A percentile compares a stretch with the other conserved stretches of the same genome.
Conservation (phyloP, 2,888 invertebrate species). For the Scaptomyza caliginosa region DNA sequence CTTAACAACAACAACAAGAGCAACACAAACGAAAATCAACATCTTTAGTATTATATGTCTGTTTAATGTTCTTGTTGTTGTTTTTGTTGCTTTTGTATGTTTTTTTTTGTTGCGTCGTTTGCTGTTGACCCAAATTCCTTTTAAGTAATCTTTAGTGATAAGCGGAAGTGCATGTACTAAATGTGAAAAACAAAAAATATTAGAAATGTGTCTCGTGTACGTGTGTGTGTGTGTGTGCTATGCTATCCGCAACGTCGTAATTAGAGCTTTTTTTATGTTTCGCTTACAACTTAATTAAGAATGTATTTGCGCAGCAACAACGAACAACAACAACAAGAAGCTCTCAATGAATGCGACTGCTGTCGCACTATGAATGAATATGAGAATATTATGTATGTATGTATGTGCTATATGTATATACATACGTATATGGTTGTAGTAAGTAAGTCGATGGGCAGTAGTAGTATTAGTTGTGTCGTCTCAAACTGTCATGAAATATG, state of each 20-base stretch:
- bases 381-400: constrained; percentile 9
- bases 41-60: constrained; percentile 7
- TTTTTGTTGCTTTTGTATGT: constrained; percentile 30
- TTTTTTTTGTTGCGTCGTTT: constrained; percentile 37
- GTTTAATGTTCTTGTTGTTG: constrained; percentile 26
- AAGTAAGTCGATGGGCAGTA: constrained; percentile 19
- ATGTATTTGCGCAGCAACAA: constrained; percentile 71
- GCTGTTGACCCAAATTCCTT: constrained; percentile 67
- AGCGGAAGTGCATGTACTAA: constrained; percentile 73
- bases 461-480: constrained; percentile 17
- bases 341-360: constrained; percentile 50
- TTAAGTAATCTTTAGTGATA: constrained; percentile 71
- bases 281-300: constrained; percentile 75
- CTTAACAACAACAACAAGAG: neutral
- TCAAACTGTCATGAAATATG: constrained; percentile 37
- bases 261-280: constrained; percentile 71
- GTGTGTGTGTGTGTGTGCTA: constrained; percentile 33
- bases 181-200: constrained; percentile 63
- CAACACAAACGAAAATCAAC: constrained; percentile 18
- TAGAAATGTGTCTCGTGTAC: constrained; percentile 39
- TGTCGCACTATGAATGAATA: constrained; percentile 36
- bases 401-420: neutral
- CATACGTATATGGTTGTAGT: constrained; percentile 9
- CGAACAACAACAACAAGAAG: constrained; percentile 7
- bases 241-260: constrained; percentile 59